Evolutionary conservation across 2,797 vertebrate species (phyloP), one percentile per base, ranked within the genome.

Genomic region (Enteromius viviparus): DNA sequence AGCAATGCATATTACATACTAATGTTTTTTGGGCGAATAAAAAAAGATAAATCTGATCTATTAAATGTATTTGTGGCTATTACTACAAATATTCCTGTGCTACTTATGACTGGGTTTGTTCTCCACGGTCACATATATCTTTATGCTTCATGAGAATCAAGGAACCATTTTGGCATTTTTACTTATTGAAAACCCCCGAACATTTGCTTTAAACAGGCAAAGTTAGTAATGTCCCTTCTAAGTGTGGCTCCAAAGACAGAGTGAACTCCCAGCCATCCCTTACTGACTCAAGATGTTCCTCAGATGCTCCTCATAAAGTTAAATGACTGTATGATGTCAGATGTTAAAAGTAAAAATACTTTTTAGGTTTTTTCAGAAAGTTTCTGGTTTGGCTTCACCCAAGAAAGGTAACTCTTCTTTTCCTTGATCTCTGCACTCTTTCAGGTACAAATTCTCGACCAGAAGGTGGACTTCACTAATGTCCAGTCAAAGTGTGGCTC

Each of bases 191-290:
- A 53, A 70, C 21, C 29, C 70, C 40, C 12, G 29, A 81, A 72
- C 26, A 3, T 64, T 81, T 62, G 37, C 40, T 72, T 64, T 42
- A 37, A 47, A 81, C 47, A 95, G 97, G 95, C 97, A 89, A 96
- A 98, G 88, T 98, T 90, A 93, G 94, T 82, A 95, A 90, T 87
- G 96, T 98, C 90, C 96, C 97, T 88, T 84, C 97, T 91, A 96
- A 81, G 91, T 98, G 97, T 91, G 97, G 97, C 78, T 98, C 97
- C 89, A 98, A 98, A 95, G 96, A 96, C 93, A 98, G 98, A 96
- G 84, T 98, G 83, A 98, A 96, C 40, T 49, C 26, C 37, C 37
- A 17, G 12, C 26, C 40, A 55, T 29, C 34, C 51, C 53, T 32
- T 49, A 62, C 17, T 81, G 51, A 62, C 47, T 81, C n/a, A 1